Base-by-base conservation (phyloP, 2,797 vertebrate species). In the Chelonia mydas region DNA sequence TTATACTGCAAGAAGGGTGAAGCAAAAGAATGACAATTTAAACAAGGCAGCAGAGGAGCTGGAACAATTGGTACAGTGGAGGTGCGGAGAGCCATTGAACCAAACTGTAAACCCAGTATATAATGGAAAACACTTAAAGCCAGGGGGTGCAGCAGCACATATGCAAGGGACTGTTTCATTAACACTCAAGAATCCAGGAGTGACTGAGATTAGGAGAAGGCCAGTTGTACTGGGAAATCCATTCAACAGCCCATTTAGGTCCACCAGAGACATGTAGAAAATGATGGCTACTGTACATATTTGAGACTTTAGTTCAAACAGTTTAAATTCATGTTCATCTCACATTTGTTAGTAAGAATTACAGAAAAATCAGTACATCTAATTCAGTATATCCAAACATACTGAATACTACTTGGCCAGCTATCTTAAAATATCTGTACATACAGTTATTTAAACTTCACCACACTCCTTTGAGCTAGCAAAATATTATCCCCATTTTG, bases 1-100 rank as follows among this genome's bases (percentile, higher is more conserved):
- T 99, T 99, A 96, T 99, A 99, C 99, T 99, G 92, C 65, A 83
- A 86, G 6, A 51, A 95, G 94, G 82, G 11, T 8, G 2, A 94
- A 85, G 41, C 2, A 4, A 21, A 25, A 79, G 45, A 21, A 57
- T 83, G 55, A 85, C 49, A 15, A 13, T 19, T 72, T n/a, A 80
- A 90, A 47, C 5, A 83, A 81, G 7, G 2, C 83, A 41, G 57
- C 31, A 61, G 13, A 61, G 13, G 31, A 3, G 3, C 28, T 33
- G 28, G 59, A 61, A 61, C 13, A 61, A 31, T 33, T 61, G 33
- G 59, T 61, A 61, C 28, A 61, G 31, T 61, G 11, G 59, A 13
- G 28, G 59, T 7, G 31, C 13, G 2, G 59, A 61, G 13, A 31
- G 6, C 28, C 31, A 61, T 16, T 31, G 59, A 61, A 8, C 23